phyloP scores from a whole-genome alignment of 2,113 vertebrate species.

The Psophia crepitans region DNA sequence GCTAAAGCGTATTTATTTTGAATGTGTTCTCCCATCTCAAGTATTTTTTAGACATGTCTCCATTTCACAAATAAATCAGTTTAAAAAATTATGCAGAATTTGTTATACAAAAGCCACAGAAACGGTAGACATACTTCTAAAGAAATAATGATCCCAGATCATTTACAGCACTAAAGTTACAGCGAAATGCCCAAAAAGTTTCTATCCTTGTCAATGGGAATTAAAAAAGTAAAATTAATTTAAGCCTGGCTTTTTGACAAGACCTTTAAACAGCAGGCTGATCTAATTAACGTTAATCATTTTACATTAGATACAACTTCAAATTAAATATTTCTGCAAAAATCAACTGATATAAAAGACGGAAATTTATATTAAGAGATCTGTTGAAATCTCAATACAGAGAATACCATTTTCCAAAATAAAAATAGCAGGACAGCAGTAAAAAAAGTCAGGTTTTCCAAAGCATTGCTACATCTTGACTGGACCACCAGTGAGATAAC shows the following conservation, averaged over 20 bases:
- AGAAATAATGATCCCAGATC: background rate
- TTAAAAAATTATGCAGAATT: background rate
- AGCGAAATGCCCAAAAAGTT: background rate
- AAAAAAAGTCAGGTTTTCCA: background rate
- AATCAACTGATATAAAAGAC: background rate
- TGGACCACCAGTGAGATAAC: background rate
- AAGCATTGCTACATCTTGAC: background rate
- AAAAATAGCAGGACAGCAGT: background rate
- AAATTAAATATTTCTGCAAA: background rate
- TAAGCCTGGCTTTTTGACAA: background rate
- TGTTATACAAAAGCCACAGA: background rate
- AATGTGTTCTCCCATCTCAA: background rate
- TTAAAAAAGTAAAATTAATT: background rate
- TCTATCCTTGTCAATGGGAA: background rate
- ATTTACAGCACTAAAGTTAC: background rate
- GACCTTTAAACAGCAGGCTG: background rate
- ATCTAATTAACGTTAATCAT: background rate
- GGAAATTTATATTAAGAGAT: background rate
- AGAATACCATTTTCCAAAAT: background rate
- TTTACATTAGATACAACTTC: background rate
- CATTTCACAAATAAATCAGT: background rate
- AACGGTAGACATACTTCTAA: background rate
- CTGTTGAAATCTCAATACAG: background rate
- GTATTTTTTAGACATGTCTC: background rate
- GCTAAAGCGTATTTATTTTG: background rate